Evolutionary conservation across 2,113 vertebrate species (phyloP).

Genomic region (Saguinus midas): DNA sequence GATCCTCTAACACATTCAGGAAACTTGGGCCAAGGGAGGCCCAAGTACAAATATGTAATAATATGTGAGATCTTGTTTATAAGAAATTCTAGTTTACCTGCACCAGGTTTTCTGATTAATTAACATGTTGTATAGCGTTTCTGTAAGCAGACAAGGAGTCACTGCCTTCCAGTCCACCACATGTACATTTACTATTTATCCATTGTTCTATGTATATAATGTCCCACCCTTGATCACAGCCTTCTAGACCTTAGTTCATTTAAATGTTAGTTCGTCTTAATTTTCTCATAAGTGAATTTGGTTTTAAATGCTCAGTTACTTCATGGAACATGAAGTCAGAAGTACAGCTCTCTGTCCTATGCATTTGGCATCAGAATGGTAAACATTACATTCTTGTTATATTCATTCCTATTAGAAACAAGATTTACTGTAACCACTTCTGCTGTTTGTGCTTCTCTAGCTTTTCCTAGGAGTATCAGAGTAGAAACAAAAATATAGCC

Average conservation of each 20-base stretch:
- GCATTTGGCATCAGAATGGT: not conserved
- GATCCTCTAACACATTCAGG: conserved; percentile 56
- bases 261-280: conserved; percentile 27
- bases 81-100: conserved; percentile 56
- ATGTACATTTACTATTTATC: not conserved
- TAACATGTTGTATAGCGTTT: conserved; percentile 24
- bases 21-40: conserved; percentile 54
- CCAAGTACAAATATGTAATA: conserved; percentile 13
- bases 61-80: conserved; percentile 62
- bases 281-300: conserved; percentile 43
- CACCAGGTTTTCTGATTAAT: conserved; percentile 59
- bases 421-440: not conserved
- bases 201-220: not conserved
- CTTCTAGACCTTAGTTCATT: not conserved
- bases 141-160: conserved; percentile 4
- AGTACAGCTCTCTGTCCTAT: not conserved
- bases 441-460: not conserved
- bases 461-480: conserved; percentile 18
- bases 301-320: not conserved
- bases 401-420: not conserved
- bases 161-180: conserved; percentile 6
- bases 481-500: not conserved
- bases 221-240: not conserved
- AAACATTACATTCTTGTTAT: not conserved
- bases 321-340: not conserved